A percentile compares a stretch with the other conserved stretches of the same genome.
These are phyloP conservation scores for Nymphalis io DNA, from an alignment of 1,140 invertebrate genomes.

Conservation along the genomic window DNA sequence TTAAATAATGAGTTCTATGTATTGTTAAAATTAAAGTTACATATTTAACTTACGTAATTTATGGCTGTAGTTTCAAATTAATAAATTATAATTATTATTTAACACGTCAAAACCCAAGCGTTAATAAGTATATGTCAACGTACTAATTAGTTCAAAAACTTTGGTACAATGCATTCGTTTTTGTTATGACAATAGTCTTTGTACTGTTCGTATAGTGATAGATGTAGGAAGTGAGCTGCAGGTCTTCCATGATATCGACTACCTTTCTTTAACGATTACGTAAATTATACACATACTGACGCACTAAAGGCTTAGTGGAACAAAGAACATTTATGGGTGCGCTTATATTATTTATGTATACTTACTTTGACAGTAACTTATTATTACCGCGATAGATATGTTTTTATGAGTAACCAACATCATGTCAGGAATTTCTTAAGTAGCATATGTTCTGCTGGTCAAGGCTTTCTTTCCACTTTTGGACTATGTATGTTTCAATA, in stretches of 20 bases:
- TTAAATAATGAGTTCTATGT: conserved; percentile 30
- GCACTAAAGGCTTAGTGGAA: conserved; percentile 32
- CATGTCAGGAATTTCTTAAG: not conserved
- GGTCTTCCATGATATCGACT: conserved; percentile 7
- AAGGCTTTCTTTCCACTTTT: too few relatives aligned
- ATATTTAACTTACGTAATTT: conserved; percentile 15
- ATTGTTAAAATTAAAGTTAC: conserved; percentile 25
- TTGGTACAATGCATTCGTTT: conserved; percentile 4
- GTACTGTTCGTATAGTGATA: not conserved
- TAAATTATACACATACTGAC: conserved; percentile 19
- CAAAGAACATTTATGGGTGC: conserved; percentile 38
- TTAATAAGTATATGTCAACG: conserved; percentile 13
- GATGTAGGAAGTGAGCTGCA: conserved; percentile 1
- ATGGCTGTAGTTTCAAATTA: conserved; percentile 13
- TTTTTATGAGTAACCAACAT: conserved; percentile 1
- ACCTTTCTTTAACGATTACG: conserved; percentile 25
- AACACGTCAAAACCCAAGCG: not conserved
- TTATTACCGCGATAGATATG: conserved; percentile 2
- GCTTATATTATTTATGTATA: conserved; percentile 16
- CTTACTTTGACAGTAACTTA: conserved; percentile 12
- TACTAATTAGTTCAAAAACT: conserved; percentile 1
- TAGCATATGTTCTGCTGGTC: too few relatives aligned
- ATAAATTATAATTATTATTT: conserved; percentile 4
- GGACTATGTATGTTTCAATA: too few relatives aligned
- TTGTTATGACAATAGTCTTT: conserved; percentile 13